These are phyloP conservation scores for Solen grandis DNA, from an alignment of 1,140 invertebrate species.

Conservation along the genomic window DNA sequence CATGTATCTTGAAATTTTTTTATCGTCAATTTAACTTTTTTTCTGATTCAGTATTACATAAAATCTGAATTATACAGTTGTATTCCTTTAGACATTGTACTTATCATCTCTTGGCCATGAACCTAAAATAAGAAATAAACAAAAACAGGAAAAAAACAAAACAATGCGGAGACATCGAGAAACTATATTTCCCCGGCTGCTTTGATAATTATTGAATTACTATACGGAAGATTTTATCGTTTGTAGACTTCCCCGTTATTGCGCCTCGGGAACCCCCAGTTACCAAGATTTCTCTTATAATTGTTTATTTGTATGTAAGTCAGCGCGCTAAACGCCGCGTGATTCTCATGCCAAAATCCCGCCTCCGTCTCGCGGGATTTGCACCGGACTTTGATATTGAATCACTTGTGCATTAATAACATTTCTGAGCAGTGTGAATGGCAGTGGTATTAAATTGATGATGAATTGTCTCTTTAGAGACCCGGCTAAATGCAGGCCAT, in stretches of 20 bases:
- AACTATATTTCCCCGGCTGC: no score
- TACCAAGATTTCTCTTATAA: not conserved
- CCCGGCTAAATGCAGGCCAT: conserved; percentile 64
- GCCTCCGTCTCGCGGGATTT: conserved; percentile 51
- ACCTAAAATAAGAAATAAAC: no score
- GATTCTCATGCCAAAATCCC: conserved; percentile 51
- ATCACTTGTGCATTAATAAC: conserved; percentile 66
- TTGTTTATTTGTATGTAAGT: conserved; percentile 59
- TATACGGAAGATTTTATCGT: not conserved
- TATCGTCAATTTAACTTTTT: no score
- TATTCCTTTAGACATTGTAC: no score
- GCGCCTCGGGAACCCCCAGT: not conserved
- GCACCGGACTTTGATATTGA: conserved; percentile 55
- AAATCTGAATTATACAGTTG: no score
- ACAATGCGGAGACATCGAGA: no score
- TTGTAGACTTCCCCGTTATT: not conserved
- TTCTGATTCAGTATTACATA: no score
- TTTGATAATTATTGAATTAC: no score
- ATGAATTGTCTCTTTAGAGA: conserved; percentile 66
- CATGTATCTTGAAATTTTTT: no score
- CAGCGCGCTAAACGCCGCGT: conserved; percentile 35
- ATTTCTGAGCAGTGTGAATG: conserved; percentile 60
- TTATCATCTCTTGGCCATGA: no score
- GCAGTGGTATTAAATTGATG: conserved; percentile 66
- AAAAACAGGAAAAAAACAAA: no score